phyloP scores from a whole-genome alignment of 2,113 vertebrate species.

The Phalacrocorax brasilianus region DNA sequence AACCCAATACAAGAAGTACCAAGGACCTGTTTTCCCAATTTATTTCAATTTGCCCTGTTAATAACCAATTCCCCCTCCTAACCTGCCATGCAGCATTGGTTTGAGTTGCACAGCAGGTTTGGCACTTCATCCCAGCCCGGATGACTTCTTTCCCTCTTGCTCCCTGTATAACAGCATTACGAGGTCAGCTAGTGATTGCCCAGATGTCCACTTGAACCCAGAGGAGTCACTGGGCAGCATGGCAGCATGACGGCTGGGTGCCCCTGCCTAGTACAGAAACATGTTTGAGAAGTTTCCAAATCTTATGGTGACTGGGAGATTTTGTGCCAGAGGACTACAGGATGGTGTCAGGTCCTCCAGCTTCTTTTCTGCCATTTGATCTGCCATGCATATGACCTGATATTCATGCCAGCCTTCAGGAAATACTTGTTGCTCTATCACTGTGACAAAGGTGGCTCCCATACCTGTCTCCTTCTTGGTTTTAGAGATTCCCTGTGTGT shows the following conservation, averaged over 20 bases:
- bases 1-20: not conserved
- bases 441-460: not conserved
- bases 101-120: not conserved
- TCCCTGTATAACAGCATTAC: not conserved
- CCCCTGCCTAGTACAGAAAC: not conserved
- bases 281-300: not conserved
- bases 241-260: not conserved
- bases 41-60: not conserved
- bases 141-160: not conserved
- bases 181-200: not conserved
- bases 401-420: not conserved
- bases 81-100: not conserved
- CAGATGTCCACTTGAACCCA: not conserved
- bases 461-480: not conserved
- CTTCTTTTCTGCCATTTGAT: not conserved
- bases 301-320: fast-evolving
- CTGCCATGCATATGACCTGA: too few relatives aligned
- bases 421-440: not conserved
- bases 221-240: not conserved
- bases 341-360: not conserved
- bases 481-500: not conserved
- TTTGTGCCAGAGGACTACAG: fast-evolving
- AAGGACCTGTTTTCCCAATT: not conserved
- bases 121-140: not conserved
- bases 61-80: not conserved